Percentiles rank a stretch among this genome's conserved stretches.
These are phyloP conservation scores for Noctua pronuba DNA, from an alignment of 2,888 invertebrate species.

Conservation along the genomic window DNA sequence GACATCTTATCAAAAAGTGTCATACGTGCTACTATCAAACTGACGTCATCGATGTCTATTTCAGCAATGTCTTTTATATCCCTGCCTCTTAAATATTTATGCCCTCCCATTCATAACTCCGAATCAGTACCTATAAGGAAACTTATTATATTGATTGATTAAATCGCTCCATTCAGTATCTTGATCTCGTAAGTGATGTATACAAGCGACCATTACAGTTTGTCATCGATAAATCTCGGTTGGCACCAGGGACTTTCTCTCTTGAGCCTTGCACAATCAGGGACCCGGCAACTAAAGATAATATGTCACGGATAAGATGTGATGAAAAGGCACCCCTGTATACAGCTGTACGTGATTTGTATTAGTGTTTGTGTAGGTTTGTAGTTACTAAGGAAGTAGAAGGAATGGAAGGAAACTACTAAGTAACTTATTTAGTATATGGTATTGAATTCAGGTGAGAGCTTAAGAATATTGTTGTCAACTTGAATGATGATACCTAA, in stretches of 20 bases:
- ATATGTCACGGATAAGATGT: conserved; percentile 22
- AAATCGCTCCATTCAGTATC: conserved; percentile 39
- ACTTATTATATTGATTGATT: conserved; percentile 46
- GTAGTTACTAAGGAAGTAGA: conserved; percentile 1
- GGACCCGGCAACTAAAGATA: conserved; percentile 21
- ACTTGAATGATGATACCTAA: not conserved
- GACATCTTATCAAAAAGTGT: conserved; percentile 1
- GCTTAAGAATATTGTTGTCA: not conserved
- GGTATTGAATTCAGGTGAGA: not conserved
- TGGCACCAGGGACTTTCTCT: conserved; percentile 53
- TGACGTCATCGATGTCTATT: conserved; percentile 1
- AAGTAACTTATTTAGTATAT: not conserved
- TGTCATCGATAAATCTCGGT: conserved; percentile 55
- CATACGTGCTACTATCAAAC: not conserved
- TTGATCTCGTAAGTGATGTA: conserved; percentile 40
- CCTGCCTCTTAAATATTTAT: conserved; percentile 24
- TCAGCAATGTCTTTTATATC: conserved; percentile 6
- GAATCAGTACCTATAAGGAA: conserved; percentile 20
- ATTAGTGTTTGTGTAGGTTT: not conserved
- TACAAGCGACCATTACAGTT: conserved; percentile 49
- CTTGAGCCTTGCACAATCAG: conserved; percentile 34
- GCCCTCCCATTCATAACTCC: conserved; percentile 18
- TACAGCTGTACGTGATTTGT: conserved; percentile 5
- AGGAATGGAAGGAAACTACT: not conserved
- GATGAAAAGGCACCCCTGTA: conserved; percentile 19